Evolutionary conservation across 2,888 invertebrate genomes (phyloP).

Genomic region (Sturmia bella): DNA sequence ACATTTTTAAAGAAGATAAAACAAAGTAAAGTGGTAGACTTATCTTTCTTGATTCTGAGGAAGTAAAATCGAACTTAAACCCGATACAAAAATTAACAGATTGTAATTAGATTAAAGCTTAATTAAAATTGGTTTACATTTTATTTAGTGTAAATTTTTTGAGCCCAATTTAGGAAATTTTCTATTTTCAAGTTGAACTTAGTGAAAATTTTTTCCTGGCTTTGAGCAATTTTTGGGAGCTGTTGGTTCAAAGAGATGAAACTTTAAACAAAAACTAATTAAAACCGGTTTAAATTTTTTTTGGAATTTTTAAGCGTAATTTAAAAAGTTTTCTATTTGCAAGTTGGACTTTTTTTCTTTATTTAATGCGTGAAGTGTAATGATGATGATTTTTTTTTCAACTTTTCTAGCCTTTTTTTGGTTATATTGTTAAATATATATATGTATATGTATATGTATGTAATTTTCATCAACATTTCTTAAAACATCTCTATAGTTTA

Average conservation of each 20-base stretch:
- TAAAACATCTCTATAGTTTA: conserved; percentile 34
- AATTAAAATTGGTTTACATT: too few relatives aligned
- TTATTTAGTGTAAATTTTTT: neutral
- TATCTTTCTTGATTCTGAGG: too few relatives aligned
- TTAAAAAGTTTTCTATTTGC: neutral
- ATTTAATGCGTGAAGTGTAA: neutral
- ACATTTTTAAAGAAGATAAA: too few relatives aligned
- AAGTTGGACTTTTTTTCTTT: neutral
- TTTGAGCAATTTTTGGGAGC: too few relatives aligned
- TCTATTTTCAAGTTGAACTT: neutral
- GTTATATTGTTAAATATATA: conserved; percentile 36
- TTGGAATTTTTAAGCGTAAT: neutral
- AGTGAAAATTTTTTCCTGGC: too few relatives aligned
- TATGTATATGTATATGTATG: neutral
- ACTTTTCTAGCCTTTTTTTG: conserved; percentile 41
- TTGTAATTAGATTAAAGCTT: too few relatives aligned
- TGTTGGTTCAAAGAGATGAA: too few relatives aligned
- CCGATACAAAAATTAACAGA: too few relatives aligned
- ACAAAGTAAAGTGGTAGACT: too few relatives aligned
- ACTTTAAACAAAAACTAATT: too few relatives aligned
- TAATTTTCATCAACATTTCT: conserved; percentile 45
- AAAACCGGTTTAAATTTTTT: too few relatives aligned
- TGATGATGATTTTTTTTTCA: conserved; percentile 4
- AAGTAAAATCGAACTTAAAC: too few relatives aligned
- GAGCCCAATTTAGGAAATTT: neutral